Conservation (phyloP, 2,113 vertebrate species). For the Coryphaenoides rupestris region DNA sequence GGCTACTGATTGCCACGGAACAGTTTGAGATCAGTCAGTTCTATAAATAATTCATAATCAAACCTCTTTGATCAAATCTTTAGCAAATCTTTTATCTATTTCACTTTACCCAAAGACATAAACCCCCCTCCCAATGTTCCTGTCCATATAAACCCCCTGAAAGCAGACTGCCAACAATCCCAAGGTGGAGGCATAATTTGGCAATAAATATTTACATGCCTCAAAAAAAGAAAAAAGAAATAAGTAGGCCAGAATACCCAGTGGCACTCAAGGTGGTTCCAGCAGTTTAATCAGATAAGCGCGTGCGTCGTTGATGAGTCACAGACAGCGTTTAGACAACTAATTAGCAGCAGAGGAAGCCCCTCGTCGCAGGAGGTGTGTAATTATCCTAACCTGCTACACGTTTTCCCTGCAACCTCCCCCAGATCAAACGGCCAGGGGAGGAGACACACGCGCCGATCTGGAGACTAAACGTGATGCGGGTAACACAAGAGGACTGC, state of each 20-base stretch:
- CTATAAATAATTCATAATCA: too few species aligned
- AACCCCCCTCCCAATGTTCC: too few species aligned
- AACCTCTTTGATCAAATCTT: too few species aligned
- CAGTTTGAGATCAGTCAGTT: background rate
- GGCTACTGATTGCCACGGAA: background rate
- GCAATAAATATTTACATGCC: slow-evolving; percentile 47
- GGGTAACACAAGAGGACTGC: background rate
- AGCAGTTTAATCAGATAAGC: slow-evolving; percentile 45
- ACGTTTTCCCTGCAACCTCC: slow-evolving; percentile 9
- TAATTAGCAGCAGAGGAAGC: slow-evolving; percentile 56
- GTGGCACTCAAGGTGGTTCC: slow-evolving; percentile 43
- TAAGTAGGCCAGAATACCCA: slow-evolving; percentile 36
- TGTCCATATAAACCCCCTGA: slow-evolving; percentile 2
- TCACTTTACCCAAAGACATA: slow-evolving; percentile 2
- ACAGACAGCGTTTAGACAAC: slow-evolving; percentile 55
- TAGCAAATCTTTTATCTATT: too few species aligned
- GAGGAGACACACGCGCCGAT: slow-evolving; percentile 9
- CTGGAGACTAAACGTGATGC: background rate
- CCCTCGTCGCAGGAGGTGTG: slow-evolving; percentile 47
- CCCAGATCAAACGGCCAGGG: slow-evolving; percentile 25
- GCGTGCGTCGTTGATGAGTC: slow-evolving; percentile 33
- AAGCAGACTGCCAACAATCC: slow-evolving; percentile 32
- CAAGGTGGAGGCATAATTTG: slow-evolving; percentile 40
- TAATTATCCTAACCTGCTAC: slow-evolving; percentile 63
- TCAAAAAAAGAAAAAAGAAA: too few species aligned